Evolutionary conservation across 2,113 vertebrate species (phyloP), one percentile per base, ranked within the genome.

Genomic region (Psammodynastes pulverulentus): DNA sequence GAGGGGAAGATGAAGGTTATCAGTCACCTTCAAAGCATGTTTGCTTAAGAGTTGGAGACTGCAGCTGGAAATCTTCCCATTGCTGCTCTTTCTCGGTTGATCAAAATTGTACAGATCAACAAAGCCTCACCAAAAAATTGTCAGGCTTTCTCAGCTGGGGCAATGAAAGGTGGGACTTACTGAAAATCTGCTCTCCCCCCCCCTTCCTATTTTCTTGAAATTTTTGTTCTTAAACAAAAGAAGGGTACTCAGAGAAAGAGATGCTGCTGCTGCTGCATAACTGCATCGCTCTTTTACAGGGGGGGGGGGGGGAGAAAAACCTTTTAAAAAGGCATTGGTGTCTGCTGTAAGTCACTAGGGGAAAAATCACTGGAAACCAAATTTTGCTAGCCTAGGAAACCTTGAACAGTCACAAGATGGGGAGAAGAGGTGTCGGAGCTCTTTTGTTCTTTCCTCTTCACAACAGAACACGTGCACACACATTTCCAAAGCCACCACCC

Each of bases 201-300:
- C 46, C 91, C 48, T 86, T 79, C 90, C 84, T 67, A 56, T 92
- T 84, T 92, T 84, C 93, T 89, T 93, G 93, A 96, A 86, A 96
- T 94, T 91, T 95, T 92, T 94, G 95, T 56, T 90, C 92, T 95
- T 90, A 92, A 90, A 96, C 96, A 96, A 95, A 95, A 96, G 96
- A 89, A 3, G 89, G 56, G 88, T 91, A 48, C 19, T 15, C 4
- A 1, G 84, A 51, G 54, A 90, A 23, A 19, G 54, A 53, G 46
- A 15, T 15, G 39, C 43, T 72, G 34, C 24, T 72, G 34, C 24
- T 43, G 39, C 72, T 7, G 72, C 91, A 84, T 53, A 26, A 79
- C 53, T 67, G 15, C 43, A 6, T 23, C 29, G 54, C 26, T 34
- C 4, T 29, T 56, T 54, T 12, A 34, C 23, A 29, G 34, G 49